Conservation (phyloP, 2,797 vertebrate species). For the Luscinia luscinia region DNA sequence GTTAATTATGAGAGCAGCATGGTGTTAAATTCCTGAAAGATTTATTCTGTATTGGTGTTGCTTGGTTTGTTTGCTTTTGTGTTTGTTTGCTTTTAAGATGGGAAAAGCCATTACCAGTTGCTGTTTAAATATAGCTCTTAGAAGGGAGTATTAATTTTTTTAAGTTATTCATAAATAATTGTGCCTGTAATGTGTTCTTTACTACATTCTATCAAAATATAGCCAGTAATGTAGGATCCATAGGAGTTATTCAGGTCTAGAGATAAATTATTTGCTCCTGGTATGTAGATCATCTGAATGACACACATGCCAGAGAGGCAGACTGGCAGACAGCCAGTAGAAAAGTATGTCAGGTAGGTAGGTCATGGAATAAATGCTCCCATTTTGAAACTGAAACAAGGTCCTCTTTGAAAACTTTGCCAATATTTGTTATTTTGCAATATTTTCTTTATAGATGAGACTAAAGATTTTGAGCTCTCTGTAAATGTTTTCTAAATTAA, state of each 20-base stretch:
- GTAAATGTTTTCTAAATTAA: not conserved
- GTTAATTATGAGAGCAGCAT: not conserved
- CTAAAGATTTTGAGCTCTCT: not conserved
- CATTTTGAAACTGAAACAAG: not conserved
- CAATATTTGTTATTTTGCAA: not conserved
- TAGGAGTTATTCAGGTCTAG: not conserved
- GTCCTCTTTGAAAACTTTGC: not conserved
- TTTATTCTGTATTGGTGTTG: not conserved
- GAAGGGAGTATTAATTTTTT: not conserved
- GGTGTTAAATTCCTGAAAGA: not conserved
- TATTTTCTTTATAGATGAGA: not conserved
- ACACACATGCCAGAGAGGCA: not conserved
- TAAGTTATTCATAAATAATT: not conserved
- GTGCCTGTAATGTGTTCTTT: not conserved
- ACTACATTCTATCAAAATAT: not conserved
- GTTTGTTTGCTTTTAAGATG: not conserved
- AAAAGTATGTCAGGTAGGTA: not conserved
- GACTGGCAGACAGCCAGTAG: not conserved
- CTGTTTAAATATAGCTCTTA: not conserved
- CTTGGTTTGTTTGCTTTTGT: not conserved
- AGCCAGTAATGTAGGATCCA: not conserved
- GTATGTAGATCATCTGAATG: not conserved
- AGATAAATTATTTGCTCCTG: not conserved
- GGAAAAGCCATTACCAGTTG: not conserved
- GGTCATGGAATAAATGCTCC: not conserved